Percentiles rank a stretch among this genome's conserved stretches.
phyloP scores from a whole-genome alignment of 2,888 invertebrate species.

The Laspeyria flexula region DNA sequence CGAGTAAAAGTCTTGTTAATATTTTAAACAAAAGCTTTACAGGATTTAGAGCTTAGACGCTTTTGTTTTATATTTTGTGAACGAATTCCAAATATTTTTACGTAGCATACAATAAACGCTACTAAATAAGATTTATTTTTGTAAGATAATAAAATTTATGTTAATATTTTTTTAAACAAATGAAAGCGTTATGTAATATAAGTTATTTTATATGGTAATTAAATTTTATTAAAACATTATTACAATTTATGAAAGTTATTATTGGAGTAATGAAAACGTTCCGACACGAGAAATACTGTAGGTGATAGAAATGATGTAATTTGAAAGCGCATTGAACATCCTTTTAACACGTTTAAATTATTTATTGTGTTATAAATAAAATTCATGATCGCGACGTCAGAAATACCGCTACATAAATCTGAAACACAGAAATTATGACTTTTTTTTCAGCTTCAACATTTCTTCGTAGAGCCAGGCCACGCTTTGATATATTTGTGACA shows the following conservation, averaged over 20 bases:
- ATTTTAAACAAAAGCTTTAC: neutral
- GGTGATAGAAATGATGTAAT: slow-evolving; percentile 38
- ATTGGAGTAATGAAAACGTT: slow-evolving; percentile 51
- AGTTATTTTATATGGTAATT: neutral
- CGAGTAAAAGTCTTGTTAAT: neutral
- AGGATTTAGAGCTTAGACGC: neutral
- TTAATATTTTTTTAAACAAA: too few species aligned
- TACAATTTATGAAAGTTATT: too few species aligned
- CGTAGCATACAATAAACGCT: too few species aligned
- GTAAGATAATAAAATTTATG: too few species aligned
- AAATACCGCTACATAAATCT: slow-evolving; percentile 63
- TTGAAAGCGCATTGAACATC: slow-evolving; percentile 46
- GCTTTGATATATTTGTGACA: slow-evolving; percentile 21
- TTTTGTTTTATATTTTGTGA: too few species aligned
- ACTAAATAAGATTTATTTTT: too few species aligned
- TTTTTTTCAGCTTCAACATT: slow-evolving; percentile 43
- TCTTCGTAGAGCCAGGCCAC: slow-evolving; percentile 41
- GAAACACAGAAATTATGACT: slow-evolving; percentile 77
- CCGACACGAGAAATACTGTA: slow-evolving; percentile 47
- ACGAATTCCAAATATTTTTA: too few species aligned
- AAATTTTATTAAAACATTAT: neutral
- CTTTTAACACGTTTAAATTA: slow-evolving; percentile 38
- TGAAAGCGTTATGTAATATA: too few species aligned
- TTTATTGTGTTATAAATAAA: slow-evolving; percentile 19
- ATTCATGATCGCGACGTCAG: slow-evolving; percentile 47